Conservation (phyloP, 1,140 invertebrate species). For the Hirudo medicinalis region DNA sequence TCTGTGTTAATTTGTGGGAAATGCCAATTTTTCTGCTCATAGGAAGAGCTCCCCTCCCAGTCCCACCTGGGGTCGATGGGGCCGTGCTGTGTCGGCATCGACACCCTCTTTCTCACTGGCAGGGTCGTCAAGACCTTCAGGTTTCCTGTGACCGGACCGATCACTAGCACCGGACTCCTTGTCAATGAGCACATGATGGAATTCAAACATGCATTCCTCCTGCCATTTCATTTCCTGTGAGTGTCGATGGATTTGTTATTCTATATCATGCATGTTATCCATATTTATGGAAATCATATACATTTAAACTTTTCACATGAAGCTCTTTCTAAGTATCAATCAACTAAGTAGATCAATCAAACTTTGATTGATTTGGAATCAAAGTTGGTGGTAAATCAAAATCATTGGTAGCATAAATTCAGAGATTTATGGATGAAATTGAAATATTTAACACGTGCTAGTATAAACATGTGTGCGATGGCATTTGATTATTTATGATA, state of each 20-base stretch:
- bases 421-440: not conserved
- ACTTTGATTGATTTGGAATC: too few relatives aligned
- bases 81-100: too few relatives aligned
- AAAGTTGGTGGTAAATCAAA: too few relatives aligned
- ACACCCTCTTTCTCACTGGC: conserved; percentile 59
- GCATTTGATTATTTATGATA: conserved; percentile 18
- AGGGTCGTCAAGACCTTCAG: conserved; percentile 68
- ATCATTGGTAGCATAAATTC: too few relatives aligned
- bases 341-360: too few relatives aligned
- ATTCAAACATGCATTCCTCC: conserved; percentile 64
- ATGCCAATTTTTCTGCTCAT: too few relatives aligned
- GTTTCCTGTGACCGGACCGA: conserved; percentile 70
- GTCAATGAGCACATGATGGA: conserved; percentile 88
- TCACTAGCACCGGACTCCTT: conserved; percentile 58
- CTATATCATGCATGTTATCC: not conserved
- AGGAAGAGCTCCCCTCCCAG: not conserved
- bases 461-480: too few relatives aligned
- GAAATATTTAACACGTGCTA: too few relatives aligned
- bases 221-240: conserved; percentile 79
- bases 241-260: conserved; percentile 38
- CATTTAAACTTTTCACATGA: not conserved
- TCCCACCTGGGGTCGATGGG: not conserved
- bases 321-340: too few relatives aligned
- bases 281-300: too few relatives aligned
- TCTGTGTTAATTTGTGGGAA: too few relatives aligned